Evolutionary conservation across 2,797 vertebrate genomes (phyloP).

Genomic region (Tangara arthus): DNA sequence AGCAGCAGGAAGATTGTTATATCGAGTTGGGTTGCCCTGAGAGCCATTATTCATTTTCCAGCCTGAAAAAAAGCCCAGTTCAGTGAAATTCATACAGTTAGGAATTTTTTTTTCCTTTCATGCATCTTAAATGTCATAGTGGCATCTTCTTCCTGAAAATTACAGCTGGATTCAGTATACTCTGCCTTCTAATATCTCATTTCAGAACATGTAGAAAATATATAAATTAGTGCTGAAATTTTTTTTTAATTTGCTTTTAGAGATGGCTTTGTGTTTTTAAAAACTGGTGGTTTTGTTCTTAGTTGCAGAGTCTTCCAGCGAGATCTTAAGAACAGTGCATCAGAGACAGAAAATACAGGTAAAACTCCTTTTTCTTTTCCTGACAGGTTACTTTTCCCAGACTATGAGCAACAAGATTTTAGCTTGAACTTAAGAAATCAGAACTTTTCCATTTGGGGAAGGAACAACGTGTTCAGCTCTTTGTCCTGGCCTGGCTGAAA

Average conservation of each 20-base stretch:
- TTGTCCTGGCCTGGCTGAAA: neutral
- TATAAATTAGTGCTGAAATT: neutral
- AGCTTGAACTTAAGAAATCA: neutral
- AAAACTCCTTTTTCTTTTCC: neutral
- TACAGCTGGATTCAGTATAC: neutral
- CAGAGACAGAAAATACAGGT: conserved; percentile 69
- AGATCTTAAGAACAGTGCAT: conserved; percentile 53
- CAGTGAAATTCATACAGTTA: neutral
- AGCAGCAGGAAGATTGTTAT: neutral
- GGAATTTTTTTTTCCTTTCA: neutral
- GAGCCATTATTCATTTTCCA: neutral
- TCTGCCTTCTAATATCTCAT: neutral
- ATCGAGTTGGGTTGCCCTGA: neutral
- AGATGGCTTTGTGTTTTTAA: neutral
- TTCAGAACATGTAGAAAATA: neutral
- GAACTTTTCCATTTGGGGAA: neutral
- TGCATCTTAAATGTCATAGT: neutral
- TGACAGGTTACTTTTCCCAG: neutral
- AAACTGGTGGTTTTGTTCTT: neutral
- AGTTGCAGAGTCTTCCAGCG: conserved; percentile 72
- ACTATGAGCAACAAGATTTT: neutral
- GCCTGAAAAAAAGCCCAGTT: neutral
- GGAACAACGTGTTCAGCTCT: neutral
- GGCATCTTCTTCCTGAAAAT: neutral
- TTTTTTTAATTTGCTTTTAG: neutral